Evolutionary conservation across 2,888 invertebrate genomes (phyloP).

Genomic region (Polyommatus iphigenia): DNA sequence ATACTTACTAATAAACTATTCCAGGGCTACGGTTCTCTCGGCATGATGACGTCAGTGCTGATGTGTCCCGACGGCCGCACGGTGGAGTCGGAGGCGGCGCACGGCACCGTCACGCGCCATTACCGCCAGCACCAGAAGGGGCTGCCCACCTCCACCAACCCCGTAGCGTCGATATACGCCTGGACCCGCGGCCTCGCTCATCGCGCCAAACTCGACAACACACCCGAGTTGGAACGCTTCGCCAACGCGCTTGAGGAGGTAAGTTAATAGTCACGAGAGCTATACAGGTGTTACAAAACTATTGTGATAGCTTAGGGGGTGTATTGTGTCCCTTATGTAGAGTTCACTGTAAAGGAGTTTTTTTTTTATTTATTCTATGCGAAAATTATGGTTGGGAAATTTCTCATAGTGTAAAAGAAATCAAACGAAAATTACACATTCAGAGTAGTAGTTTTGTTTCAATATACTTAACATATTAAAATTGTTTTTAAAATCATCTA

Average conservation of each 20-base stretch:
- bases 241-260: slow-evolving; percentile 85
- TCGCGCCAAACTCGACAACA: slow-evolving; percentile 89
- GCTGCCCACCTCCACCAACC: slow-evolving; percentile 92
- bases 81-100: slow-evolving; percentile 94
- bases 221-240: slow-evolving; percentile 86
- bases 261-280: slow-evolving; percentile 25
- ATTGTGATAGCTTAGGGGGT: no score
- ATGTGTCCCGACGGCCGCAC: slow-evolving; percentile 92
- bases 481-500: no score
- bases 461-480: no score
- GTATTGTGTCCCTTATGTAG: no score
- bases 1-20: no score
- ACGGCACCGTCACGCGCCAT: slow-evolving; percentile 94
- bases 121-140: slow-evolving; percentile 94
- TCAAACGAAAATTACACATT: no score
- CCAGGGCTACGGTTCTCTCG: slow-evolving; percentile 88
- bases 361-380: no score
- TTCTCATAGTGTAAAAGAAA: no score
- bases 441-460: no score
- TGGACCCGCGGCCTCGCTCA: slow-evolving; percentile 93
- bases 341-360: no score
- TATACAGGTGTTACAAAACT: no score
- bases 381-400: no score
- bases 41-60: slow-evolving; percentile 94
- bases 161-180: slow-evolving; percentile 94